Conservation (phyloP, 2,888 invertebrate species). For the Linnaemya tessellans region DNA sequence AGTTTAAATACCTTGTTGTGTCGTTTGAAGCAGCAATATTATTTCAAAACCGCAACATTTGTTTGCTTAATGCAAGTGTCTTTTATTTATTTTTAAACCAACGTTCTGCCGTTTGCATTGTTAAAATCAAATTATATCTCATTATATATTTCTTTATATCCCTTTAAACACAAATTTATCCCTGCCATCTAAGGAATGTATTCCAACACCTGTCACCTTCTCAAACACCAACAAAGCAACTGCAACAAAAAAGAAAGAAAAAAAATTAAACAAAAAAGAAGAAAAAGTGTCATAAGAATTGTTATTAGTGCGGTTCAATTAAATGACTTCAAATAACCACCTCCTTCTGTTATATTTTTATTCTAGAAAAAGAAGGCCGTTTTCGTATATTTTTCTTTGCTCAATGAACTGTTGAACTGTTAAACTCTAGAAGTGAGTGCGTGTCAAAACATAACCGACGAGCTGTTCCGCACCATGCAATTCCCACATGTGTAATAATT, state of each 20-base stretch:
- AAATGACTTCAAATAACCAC: slow-evolving; percentile 62
- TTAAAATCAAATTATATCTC: slow-evolving; percentile 53
- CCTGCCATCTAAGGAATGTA: slow-evolving; percentile 58
- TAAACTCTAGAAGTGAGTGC: slow-evolving; percentile 76
- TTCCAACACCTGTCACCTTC: slow-evolving; percentile 73
- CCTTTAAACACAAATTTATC: slow-evolving; percentile 24
- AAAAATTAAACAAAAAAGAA: slow-evolving; percentile 10
- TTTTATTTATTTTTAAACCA: slow-evolving; percentile 7
- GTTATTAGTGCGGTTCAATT: slow-evolving; percentile 70
- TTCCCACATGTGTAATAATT: slow-evolving; percentile 74
- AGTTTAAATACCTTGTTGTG: neutral
- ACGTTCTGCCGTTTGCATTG: slow-evolving; percentile 45
- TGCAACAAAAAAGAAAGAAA: neutral
- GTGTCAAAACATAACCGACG: slow-evolving; percentile 79
- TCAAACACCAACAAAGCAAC: slow-evolving; percentile 51
- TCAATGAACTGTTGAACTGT: slow-evolving; percentile 73
- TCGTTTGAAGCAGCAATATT: neutral
- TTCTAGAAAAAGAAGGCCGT: slow-evolving; percentile 25
- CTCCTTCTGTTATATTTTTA: slow-evolving; percentile 28
- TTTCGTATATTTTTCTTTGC: slow-evolving; percentile 55
- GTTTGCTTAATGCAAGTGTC: slow-evolving; percentile 18
- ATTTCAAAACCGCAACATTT: slow-evolving; percentile 48
- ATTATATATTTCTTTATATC: slow-evolving; percentile 25
- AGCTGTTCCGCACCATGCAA: slow-evolving; percentile 66
- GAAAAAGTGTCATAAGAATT: slow-evolving; percentile 71